These are phyloP conservation scores for Thereva nobilitata DNA, from an alignment of 2,888 invertebrate genomes.

Conservation along the genomic window DNA sequence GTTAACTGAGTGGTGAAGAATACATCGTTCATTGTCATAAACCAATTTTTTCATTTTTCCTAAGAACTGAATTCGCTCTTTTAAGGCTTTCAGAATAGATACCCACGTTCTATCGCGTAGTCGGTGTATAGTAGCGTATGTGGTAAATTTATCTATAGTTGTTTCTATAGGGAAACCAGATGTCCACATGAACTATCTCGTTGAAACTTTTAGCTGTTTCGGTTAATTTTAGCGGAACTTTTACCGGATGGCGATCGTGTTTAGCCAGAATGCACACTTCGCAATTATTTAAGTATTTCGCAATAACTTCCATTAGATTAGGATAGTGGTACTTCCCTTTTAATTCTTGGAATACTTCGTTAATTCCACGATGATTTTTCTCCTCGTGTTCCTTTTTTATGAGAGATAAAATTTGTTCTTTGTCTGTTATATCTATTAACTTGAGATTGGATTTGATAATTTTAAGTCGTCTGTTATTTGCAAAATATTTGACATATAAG, in stretches of 20 bases:
- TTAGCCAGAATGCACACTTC: slow-evolving; percentile 6
- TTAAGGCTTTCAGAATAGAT: slow-evolving; percentile 4
- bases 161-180: slow-evolving; percentile 15
- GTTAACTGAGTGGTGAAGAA: slow-evolving; percentile 10
- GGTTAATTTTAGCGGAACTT: slow-evolving; percentile 6
- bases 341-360: slow-evolving; percentile 22
- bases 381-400: slow-evolving; percentile 13
- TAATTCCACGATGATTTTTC: slow-evolving; percentile 26
- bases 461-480: not conserved
- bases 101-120: slow-evolving; percentile 9
- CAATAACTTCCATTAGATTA: not conserved
- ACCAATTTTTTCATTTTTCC: slow-evolving; percentile 17
- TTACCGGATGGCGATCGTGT: slow-evolving; percentile 5
- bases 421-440: slow-evolving; percentile 4
- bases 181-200: slow-evolving; percentile 16
- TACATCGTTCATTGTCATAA: slow-evolving; percentile 18
- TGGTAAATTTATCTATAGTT: slow-evolving; percentile 14
- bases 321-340: slow-evolving; percentile 6
- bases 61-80: slow-evolving; percentile 16
- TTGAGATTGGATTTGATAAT: not conserved
- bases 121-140: slow-evolving; percentile 12
- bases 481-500: slow-evolving; percentile 8
- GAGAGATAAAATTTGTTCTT: slow-evolving; percentile 6
- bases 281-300: slow-evolving; percentile 1
- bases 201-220: not conserved